These are phyloP conservation scores for Xenopus petersii DNA, from an alignment of 2,797 vertebrate genomes.

Conservation along the genomic window DNA sequence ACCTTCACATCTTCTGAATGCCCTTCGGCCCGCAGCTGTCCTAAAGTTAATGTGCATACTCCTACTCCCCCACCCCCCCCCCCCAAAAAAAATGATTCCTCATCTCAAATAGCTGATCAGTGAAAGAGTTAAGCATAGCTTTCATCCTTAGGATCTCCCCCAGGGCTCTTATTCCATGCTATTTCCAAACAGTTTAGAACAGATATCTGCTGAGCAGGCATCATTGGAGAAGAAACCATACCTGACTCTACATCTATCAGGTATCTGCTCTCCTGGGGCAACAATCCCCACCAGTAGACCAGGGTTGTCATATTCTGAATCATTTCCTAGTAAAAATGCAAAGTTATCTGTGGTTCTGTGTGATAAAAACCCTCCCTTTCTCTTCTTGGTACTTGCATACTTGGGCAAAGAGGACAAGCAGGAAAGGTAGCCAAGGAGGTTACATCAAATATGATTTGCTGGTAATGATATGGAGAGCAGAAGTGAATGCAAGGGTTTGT, in stretches of 20 bases:
- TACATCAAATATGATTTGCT: no score
- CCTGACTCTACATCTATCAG: background rate
- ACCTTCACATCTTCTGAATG: constrained; percentile 68
- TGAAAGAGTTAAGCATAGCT: background rate
- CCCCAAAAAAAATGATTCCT: background rate
- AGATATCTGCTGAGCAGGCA: background rate
- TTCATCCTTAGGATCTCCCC: background rate
- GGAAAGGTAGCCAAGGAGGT: no score
- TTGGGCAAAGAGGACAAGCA: no score
- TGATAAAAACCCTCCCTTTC: no score
- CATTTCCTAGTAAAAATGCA: no score
- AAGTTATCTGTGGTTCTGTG: no score
- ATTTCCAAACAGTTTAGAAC: background rate
- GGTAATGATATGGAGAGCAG: no score
- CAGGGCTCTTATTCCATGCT: background rate
- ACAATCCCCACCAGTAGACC: background rate
- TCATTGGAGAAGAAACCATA: background rate
- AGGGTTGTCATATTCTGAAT: background rate
- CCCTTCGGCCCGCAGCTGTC: constrained; percentile 67
- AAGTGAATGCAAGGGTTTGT: no score
- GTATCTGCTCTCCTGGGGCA: background rate
- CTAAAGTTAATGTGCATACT: constrained; percentile 63
- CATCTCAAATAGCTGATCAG: background rate
- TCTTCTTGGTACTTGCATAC: no score
- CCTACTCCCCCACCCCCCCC: constrained; percentile 51